Percentiles rank a stretch among this genome's conserved stretches.
Conservation (phyloP, 1,140 invertebrate genomes). For the Pseudobourletiella spinata region DNA sequence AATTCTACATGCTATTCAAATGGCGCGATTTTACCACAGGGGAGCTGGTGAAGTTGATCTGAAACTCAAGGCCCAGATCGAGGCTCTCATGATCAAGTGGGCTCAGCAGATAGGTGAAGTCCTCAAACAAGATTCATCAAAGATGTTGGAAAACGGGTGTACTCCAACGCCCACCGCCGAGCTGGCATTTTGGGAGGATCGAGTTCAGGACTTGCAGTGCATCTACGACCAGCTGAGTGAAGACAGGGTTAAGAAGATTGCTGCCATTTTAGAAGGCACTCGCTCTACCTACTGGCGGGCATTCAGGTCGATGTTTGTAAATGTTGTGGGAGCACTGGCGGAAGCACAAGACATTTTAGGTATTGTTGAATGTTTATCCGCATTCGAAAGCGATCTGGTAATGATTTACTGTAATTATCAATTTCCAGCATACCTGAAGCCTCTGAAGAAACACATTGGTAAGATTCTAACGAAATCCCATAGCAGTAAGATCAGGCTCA, state of each 20-base stretch:
- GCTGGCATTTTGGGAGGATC: conserved; percentile 34
- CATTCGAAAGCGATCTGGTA: conserved; percentile 40
- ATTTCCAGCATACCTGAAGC: conserved; percentile 48
- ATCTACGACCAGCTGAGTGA: conserved; percentile 81
- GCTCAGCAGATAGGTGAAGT: conserved; percentile 86
- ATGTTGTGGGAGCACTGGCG: conserved; percentile 70
- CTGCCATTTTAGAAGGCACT: conserved; percentile 75
- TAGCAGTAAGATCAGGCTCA: too few relatives aligned
- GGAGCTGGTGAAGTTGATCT: conserved; percentile 59
- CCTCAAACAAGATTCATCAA: conserved; percentile 72
- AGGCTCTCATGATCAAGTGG: conserved; percentile 94
- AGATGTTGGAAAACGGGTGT: conserved; percentile 68
- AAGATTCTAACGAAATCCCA: background rate
- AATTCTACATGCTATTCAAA: too few relatives aligned
- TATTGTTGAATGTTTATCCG: conserved; percentile 74
- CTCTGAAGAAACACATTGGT: conserved; percentile 58
- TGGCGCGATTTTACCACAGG: too few relatives aligned
- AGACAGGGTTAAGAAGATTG: conserved; percentile 78
- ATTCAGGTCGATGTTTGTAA: conserved; percentile 72
- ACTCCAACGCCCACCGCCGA: conserved; percentile 64
- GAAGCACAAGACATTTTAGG: conserved; percentile 85
- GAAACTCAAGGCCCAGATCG: conserved; percentile 82
- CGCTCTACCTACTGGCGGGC: conserved; percentile 88
- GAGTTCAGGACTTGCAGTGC: conserved; percentile 65
- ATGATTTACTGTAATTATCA: background rate